Conservation (phyloP, 1,140 invertebrate species). For the Drosophila sturtevanti region DNA sequence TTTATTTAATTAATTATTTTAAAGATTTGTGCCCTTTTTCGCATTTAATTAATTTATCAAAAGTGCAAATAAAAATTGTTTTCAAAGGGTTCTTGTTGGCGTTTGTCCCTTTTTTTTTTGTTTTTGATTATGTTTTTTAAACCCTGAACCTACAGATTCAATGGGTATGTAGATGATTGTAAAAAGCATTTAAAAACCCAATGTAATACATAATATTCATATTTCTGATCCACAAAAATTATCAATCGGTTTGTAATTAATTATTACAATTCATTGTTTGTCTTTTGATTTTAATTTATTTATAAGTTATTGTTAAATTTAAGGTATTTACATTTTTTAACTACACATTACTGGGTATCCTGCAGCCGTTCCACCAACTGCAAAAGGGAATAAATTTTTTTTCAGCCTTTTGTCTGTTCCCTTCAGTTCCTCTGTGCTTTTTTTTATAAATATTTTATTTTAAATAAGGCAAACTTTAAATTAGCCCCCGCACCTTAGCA, state of each 20-base stretch:
- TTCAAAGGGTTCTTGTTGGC: slow-evolving; percentile 33
- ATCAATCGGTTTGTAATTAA: no score
- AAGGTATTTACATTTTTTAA: background rate
- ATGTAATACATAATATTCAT: no score
- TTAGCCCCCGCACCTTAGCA: slow-evolving; percentile 44
- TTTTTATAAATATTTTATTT: slow-evolving; percentile 66
- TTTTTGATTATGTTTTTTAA: background rate
- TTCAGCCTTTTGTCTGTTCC: background rate
- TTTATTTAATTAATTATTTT: slow-evolving; percentile 82
- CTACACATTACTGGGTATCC: background rate
- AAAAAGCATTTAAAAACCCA: no score
- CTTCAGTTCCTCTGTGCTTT: slow-evolving; percentile 21
- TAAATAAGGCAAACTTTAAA: slow-evolving; percentile 76
- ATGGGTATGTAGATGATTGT: background rate
- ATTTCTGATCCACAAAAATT: no score
- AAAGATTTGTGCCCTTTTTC: slow-evolving; percentile 69
- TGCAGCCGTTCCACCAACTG: background rate
- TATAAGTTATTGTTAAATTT: no score
- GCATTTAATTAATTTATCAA: slow-evolving; percentile 80
- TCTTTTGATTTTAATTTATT: slow-evolving; percentile 6
- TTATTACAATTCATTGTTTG: no score
- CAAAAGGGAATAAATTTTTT: background rate
- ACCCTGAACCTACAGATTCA: background rate
- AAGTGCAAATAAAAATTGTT: slow-evolving; percentile 74
- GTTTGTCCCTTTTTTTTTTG: slow-evolving; percentile 19